Evolutionary conservation across 2,797 vertebrate species (phyloP), one percentile per base, ranked within the genome.

Genomic region (Molossus alvarezi): DNA sequence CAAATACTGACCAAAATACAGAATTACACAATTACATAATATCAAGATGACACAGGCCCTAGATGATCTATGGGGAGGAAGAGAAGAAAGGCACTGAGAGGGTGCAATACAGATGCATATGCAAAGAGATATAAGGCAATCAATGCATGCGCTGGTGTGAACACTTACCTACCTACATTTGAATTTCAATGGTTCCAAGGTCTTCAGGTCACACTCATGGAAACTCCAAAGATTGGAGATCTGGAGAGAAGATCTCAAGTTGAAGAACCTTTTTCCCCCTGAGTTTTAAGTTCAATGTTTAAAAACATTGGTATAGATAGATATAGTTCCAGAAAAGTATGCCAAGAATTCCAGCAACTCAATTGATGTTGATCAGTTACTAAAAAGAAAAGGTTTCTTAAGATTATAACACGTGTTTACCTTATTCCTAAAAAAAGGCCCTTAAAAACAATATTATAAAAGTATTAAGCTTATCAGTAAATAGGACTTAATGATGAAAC

Each of bases 161-260:
- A 98, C 95, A 98, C 94, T 98, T 98, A 98, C 98, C 98, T 98
- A 98, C 98, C 98, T 98, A 98, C 98, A 98, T 98, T 98, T 98
- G 98, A 97, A 98, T 98, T 98, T 98, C 98, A 98, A 98, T 98
- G 98, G 97, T 98, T 98, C 97, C 98, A 95, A 98, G 98, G 97
- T 98, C 98, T 98, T 98, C 98, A 95, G 98, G 97, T 98, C 98
- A 98, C 98, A 98, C 94, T 98, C 97, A 98, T 97, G 98, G 98
- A 96, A 98, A 97, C 97, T 98, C 98, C 98, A 98, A 98, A 98
- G 97, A 98, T 98, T 98, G 98, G 98, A 97, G 98, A 98, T 98
- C 98, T 98, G 97, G 98, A 98, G 98, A 98, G 98, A 98, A 98
- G 98, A 98, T 98, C 98, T 98, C 96, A 98, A 98, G 98, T 98